Conservation (phyloP, 2,888 invertebrate genomes). For the Entomobrya proxima region DNA sequence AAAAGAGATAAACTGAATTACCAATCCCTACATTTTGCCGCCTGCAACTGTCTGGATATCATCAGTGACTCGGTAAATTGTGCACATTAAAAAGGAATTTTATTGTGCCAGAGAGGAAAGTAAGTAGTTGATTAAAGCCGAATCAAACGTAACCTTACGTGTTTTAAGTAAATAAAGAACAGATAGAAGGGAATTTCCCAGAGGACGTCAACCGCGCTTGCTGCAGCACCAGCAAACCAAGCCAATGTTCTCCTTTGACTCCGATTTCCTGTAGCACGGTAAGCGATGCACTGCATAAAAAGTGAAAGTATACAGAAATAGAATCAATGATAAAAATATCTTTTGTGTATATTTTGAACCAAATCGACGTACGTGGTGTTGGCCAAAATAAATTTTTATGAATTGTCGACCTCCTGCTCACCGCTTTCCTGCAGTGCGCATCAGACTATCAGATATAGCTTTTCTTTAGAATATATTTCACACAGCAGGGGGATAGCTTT, state of each 20-base stretch:
- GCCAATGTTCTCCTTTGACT: not conserved
- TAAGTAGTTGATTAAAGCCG: not conserved
- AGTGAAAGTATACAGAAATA: not conserved
- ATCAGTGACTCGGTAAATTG: not conserved
- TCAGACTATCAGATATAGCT: too few species aligned
- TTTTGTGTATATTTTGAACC: too few species aligned
- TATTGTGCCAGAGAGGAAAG: not conserved
- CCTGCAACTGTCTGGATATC: not conserved
- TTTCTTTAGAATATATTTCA: constrained; percentile 27
- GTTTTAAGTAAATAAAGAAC: not conserved
- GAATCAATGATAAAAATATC: not conserved
- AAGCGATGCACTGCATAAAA: not conserved
- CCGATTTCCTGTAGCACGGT: not conserved
- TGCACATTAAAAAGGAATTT: not conserved
- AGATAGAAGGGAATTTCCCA: not conserved
- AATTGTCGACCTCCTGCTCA: constrained; percentile 38
- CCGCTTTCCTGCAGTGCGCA: constrained; percentile 30
- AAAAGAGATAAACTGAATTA: not conserved
- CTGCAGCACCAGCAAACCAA: not conserved
- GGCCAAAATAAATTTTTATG: not conserved
- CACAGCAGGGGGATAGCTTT: constrained; percentile 16
- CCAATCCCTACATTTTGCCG: not conserved
- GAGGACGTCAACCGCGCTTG: not conserved
- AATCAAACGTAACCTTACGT: not conserved
- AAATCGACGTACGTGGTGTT: not conserved